Evolutionary conservation across 2,888 invertebrate genomes (phyloP), one percentile per base, ranked within the genome.

Genomic region (Diarsia rubi): DNA sequence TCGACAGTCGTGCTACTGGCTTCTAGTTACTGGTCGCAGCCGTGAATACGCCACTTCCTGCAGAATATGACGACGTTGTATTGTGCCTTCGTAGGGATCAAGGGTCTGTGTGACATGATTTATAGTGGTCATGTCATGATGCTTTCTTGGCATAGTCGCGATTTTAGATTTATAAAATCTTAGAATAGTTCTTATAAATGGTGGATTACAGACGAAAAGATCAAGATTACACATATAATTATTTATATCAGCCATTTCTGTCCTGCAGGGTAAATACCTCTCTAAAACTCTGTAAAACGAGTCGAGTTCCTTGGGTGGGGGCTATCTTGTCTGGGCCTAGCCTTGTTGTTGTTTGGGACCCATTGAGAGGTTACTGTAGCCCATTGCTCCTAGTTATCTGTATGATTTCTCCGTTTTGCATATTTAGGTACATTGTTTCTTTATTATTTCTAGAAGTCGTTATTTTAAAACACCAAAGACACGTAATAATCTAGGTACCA

Each of bases 1-100:
- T 54, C 54, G 54, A 27, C 31, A 57, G 60, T 60, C 81, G 75
- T 66, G 81, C 31, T 62, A 60, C 71, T 80, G 44, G 66, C 62
- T 49, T 57, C 72, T 45, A 66, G 73, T 45, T 65, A 75, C 62
- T 66, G 52, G 60, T 54, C 54, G 49, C 49, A 81, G 59, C 62
- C 59, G 76, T 76, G 69, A 70, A 73, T 60, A 57, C 69, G 68
- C 49, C 37, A 79, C 72, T 82, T 76, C 71, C 81, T 73, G 31
- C 0, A 57, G 62, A 57, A 27, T 54, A 31, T 67, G 71, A 69
- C 59, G 31, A 37, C 44, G 45, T n/a, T 14, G 11, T 14, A 45
- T 24, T 49, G 31, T 71, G 65, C 60, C 79, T 83, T 69, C 69
- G 19, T 27, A 24, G 21, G 42, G 49, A 59, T 68, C 75, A 59